Evolutionary conservation across 2,888 invertebrate species (phyloP).

Genomic region (Synergus japonicus): DNA sequence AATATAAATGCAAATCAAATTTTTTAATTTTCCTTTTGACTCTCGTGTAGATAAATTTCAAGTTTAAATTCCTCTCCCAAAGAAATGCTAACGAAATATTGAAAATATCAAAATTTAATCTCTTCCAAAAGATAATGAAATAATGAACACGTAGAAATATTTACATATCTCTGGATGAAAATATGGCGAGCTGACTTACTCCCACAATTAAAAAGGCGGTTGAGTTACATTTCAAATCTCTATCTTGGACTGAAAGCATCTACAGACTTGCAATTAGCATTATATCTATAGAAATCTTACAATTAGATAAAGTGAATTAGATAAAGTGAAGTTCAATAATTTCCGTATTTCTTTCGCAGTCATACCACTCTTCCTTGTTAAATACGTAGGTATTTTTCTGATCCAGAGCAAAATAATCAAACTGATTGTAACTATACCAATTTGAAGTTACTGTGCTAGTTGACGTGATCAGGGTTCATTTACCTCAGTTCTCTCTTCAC

Average conservation of each 20-base stretch:
- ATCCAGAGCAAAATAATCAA: background rate
- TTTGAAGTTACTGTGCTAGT: background rate
- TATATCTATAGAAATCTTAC: background rate
- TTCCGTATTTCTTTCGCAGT: background rate
- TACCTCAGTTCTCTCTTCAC: background rate
- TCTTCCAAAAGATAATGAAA: background rate
- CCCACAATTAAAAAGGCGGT: background rate
- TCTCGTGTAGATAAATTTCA: no score
- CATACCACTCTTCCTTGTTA: background rate
- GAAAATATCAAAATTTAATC: no score
- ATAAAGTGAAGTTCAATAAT: background rate
- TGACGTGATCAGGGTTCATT: background rate
- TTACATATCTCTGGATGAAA: background rate
- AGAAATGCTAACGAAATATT: background rate
- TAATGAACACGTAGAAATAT: background rate
- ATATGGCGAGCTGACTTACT: background rate
- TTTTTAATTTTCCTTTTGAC: no score
- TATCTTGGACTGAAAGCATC: background rate
- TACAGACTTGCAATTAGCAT: background rate
- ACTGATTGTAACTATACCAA: background rate
- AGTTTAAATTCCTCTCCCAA: background rate
- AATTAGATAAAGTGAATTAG: background rate
- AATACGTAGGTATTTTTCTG: background rate
- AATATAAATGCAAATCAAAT: no score
- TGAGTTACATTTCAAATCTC: background rate